Evolutionary conservation across 1,140 invertebrate genomes (phyloP).

Genomic region (Drosophila saltans): DNA sequence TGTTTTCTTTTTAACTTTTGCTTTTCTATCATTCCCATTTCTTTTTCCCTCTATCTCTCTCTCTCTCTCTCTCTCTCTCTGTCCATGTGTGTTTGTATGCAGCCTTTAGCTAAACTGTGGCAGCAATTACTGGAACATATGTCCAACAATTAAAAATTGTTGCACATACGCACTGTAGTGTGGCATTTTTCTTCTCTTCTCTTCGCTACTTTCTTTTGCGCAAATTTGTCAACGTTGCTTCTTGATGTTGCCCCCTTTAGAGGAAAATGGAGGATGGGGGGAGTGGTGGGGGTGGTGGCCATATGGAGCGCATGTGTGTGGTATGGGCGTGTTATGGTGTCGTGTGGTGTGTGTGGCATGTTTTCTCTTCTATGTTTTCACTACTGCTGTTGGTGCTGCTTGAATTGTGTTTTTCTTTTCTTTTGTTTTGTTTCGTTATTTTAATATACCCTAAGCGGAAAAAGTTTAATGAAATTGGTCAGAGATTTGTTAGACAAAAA

Average conservation of each 20-base stretch:
- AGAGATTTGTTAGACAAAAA: no score
- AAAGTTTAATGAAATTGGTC: no score
- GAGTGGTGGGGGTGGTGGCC: no score
- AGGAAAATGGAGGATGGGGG: no score
- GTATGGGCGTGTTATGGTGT: background rate
- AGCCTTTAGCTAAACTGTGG: constrained; percentile 49
- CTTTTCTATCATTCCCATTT: constrained; percentile 18
- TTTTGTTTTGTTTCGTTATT: background rate
- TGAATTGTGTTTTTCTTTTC: constrained; percentile 43
- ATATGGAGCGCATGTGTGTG: no score
- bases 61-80: constrained; percentile 15
- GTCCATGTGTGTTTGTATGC: constrained; percentile 17
- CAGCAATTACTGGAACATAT: constrained; percentile 71
- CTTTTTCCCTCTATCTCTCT: background rate
- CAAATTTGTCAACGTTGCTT: constrained; percentile 31
- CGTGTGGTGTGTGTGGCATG: constrained; percentile 24
- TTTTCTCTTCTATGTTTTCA: constrained; percentile 15
- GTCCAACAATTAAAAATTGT: constrained; percentile 71
- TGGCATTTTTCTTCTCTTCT: constrained; percentile 25
- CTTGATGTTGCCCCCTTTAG: background rate
- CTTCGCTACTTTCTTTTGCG: constrained; percentile 31
- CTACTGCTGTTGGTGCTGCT: constrained; percentile 24
- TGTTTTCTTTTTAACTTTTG: constrained; percentile 13
- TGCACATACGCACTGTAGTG: constrained; percentile 69
- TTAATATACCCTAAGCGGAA: background rate